Evolutionary conservation across 2,888 invertebrate genomes (phyloP), one percentile per base, ranked within the genome.

Genomic region (Cylindroiulus punctatus): DNA sequence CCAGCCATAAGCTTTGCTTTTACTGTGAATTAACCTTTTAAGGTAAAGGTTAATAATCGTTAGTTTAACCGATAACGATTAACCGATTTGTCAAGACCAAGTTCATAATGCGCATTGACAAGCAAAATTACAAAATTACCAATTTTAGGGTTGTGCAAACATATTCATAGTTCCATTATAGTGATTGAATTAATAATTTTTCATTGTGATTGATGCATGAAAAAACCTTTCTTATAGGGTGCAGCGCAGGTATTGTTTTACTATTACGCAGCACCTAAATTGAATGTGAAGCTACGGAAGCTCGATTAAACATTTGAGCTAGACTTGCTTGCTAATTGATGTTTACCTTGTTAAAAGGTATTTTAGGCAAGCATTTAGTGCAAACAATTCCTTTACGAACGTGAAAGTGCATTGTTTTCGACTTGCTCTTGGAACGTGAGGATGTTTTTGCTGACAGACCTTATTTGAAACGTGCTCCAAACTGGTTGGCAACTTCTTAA

Each of bases 281-380:
- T 5, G 5, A 47, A 4, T 7, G 8, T 4, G 40, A 40, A 40
- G 40, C 40, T 40, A 40, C 8, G 44, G 14, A 44, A 44, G 44
- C 8, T 44, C 8, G 44, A 44, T 44, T 44, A 44, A 44, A 44
- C 44, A 44, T 44, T 44, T 44, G 44, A 44, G 44, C 14, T 44
- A 44, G 44, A 5, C 65, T 26, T 65, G 0, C 65, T n/a, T 65
- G 65, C 65, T 65, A 65, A 65, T 65, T 65, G 65, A 65, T 65
- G 26, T 65, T 65, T 65, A 65, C 26, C 12, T 65, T 65, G 65
- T 65, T 26, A 65, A 65, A 65, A 65, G 65, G 65, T 8, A 22
- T 65, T 65, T 65, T 65, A 65, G 65, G 65, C 65, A 26, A 65
- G 65, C 10, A 65, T 65, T 65, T 22, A 65, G 26, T 65, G 65